Evolutionary conservation across 2,113 vertebrate species (phyloP).

Genomic region (Lepidothrix coronata): DNA sequence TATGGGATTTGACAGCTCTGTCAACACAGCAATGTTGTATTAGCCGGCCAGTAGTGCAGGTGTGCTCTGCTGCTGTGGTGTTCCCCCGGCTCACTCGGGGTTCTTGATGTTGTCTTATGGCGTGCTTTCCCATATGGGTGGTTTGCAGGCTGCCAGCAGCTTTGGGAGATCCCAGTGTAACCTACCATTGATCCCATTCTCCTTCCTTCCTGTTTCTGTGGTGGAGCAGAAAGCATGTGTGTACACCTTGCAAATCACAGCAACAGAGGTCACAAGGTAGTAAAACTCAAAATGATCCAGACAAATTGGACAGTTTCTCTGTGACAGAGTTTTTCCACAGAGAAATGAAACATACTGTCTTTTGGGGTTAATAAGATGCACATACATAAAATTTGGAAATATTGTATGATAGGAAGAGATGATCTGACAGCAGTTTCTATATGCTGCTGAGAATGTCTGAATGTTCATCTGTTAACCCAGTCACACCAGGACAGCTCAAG

Average conservation of each 20-base stretch:
- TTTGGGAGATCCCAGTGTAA: not conserved
- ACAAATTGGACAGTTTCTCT: not conserved
- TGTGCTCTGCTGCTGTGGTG: not conserved
- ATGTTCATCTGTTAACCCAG: not conserved
- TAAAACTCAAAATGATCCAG: not conserved
- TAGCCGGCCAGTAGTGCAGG: not conserved
- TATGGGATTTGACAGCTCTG: not conserved
- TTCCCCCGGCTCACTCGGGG: accelerated
- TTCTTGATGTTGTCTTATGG: not conserved
- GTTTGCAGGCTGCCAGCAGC: not conserved
- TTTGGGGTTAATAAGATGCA: not conserved
- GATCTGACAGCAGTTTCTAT: not conserved
- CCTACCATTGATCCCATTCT: not conserved
- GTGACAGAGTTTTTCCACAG: not conserved
- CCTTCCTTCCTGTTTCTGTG: not conserved
- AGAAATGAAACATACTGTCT: not conserved
- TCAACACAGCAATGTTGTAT: not conserved
- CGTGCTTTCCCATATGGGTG: not conserved
- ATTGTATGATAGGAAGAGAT: not conserved
- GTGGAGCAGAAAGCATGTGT: accelerated
- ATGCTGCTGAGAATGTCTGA: not conserved
- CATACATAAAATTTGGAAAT: not conserved
- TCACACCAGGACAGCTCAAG: not conserved
- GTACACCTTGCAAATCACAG: not conserved
- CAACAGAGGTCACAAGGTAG: not conserved